Base-by-base conservation (phyloP, 2,113 vertebrate genomes). In the Dunckerocampus dactyliophorus region DNA sequence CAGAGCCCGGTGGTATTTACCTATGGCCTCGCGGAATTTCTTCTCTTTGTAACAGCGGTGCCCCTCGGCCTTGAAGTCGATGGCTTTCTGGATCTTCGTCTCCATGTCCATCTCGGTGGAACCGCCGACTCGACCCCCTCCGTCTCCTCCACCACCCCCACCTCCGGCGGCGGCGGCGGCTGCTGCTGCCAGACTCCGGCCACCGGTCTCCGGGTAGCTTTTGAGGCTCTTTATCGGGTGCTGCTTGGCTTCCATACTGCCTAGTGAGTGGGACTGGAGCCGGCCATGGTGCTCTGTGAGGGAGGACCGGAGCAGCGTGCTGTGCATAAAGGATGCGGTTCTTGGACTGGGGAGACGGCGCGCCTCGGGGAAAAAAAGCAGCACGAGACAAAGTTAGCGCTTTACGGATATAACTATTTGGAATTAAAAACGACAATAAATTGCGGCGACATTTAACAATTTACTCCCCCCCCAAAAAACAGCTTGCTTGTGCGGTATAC, bases 21-120 rank as follows among this genome's bases (percentile, higher is more conserved):
- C 94, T 52, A 95, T 95, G 60, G 94, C 94, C 65, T 95, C 94
- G 77, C 94, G 89, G 77, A 95, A 95, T 90, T 95, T 95, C 89
- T 95, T 95, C 84, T 95, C 94, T 79, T 93, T 93, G 82, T 95
- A 95, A 76, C 93, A 95, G 59, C 91, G 92, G 71, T 95, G 92
- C 48, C 94, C 94, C 89, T 95, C 94, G 59, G 73, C 77, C 87
- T 95, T 94, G 85, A 95, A 95, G 77, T 93, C 93, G 77, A 94
- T 89, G 50, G 94, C 94, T 76, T 92, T 93, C 77, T 93, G 92
- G 80, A 95, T 91, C 71, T 93, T 94, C 71, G 86, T 79, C 81
- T 94, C 92, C 89, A 93, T 93, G 60, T 92, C 91, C 74, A 81
- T 87, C 59, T 92, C 91, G 3, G 87, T 85, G 2, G 85, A 82